Base-by-base conservation (phyloP, 1,140 invertebrate genomes). In the Nephotettix cincticeps region DNA sequence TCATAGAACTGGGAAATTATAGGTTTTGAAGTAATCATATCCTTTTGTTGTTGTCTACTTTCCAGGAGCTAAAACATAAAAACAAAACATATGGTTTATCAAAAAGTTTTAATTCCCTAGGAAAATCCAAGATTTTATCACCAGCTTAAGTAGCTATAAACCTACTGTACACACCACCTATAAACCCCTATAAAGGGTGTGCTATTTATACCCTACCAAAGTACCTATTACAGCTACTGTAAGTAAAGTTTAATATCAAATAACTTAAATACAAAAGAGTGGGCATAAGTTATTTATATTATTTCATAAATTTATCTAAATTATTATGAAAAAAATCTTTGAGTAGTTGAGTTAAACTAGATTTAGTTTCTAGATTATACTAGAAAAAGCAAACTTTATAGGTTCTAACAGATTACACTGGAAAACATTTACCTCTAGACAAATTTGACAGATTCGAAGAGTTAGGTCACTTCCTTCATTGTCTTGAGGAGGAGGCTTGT, bases 1-100 rank as follows among this genome's bases (percentile, higher is more conserved):
- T 94, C 91, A 83, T 98, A 98, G 30, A 95, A 86, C 65, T 94
- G 88, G 36, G 91, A 87, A 32, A 97, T 86, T 1, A 89, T 82
- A 1, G 95, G 93, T 77, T 92, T 93, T 27, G 87, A 86, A 72
- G 90, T 91, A 74, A 91, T 86, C 70, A 90, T 89, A 71, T 94
- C 90, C 77, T 95, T 91, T 74, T 93, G 86, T 76, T 89, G 87
- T 78, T 63, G 58, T 63, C 58, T 63, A 29, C 58, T 63, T 63
- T 63, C 23, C 58, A 63, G 23, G 4, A 27, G 1, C 36, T 54
- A 72, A 72, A 68, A 69, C 70, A 65, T 63, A 32, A 47, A 77
- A 61, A 73, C 69, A 54, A 71, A n/a, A n/a, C n/a, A n/a, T n/a
- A n/a, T n/a, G n/a, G n/a, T n/a, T n/a, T n/a, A n/a, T n/a, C n/a